Conservation (phyloP, 2,113 vertebrate genomes). For the Struthio camelus region DNA sequence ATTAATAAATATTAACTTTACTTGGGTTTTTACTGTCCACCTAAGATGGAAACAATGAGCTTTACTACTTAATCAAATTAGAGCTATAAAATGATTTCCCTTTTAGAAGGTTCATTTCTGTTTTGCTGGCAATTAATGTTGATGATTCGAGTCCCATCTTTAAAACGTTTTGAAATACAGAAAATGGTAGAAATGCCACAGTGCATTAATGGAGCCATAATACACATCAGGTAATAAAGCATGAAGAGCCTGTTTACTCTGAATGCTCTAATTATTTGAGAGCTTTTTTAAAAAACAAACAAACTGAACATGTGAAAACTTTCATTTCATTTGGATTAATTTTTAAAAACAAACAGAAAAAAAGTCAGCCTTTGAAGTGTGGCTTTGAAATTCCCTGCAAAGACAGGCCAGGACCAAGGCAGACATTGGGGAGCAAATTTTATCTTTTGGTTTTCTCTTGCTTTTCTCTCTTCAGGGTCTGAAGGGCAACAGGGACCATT, state of each 20-base stretch:
- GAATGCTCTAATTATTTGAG: conserved; percentile 76
- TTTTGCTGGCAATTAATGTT: conserved; percentile 79
- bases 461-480: neutral
- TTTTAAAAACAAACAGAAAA: neutral
- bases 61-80: conserved; percentile 81
- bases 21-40: conserved; percentile 60
- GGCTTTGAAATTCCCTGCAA: neutral
- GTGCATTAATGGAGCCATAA: conserved; percentile 75
- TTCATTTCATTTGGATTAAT: conserved; percentile 15
- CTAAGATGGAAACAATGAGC: conserved; percentile 72
- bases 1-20: conserved; percentile 77
- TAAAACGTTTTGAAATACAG: conserved; percentile 58
- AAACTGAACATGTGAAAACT: neutral
- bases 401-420: neutral
- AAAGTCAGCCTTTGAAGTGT: neutral
- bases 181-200: conserved; percentile 64
- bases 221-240: conserved; percentile 77
- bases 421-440: neutral
- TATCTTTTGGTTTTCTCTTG: neutral
- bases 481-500: neutral
- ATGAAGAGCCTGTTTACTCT: conserved; percentile 75
- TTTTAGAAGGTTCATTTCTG: conserved; percentile 76
- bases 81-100: conserved; percentile 73
- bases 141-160: conserved; percentile 69
- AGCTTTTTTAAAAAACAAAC: conserved; percentile 64